Evolutionary conservation across 1,140 invertebrate genomes (phyloP), one percentile per base, ranked within the genome.

Genomic region (Acromyrmex charruanus): DNA sequence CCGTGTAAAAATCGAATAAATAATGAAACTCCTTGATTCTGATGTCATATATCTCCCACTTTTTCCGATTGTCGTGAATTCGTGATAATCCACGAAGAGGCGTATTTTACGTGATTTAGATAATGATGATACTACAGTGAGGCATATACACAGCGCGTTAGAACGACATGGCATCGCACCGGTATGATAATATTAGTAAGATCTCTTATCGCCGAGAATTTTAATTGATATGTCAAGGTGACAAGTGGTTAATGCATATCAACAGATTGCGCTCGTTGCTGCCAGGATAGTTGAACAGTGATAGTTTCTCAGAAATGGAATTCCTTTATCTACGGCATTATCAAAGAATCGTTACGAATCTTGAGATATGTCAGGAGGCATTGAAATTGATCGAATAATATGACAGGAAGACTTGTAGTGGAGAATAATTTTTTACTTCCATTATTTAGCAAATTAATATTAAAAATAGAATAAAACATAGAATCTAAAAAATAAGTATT

Each of bases 181-280:
- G 66, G 59, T 84, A 82, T 77, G 86, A 89, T 87, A 87, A 80
- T 87, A 85, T 87, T 85, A 79, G 71, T 85, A 77, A 58, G 86
- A 85, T 74, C 16, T 51, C 72, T 77, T 89, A 87, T 89, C 80
- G 58, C 18, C 18, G 59, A 87, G 80, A 85, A 87, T 87, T 89
- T 87, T 89, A 89, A 89, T 89, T 87, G 88, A 89, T 87, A 87
- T 79, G 86, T 89, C 88, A 89, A 25, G 59, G 55, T 89, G 88
- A 89, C 88, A 89, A 89, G 88, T 85, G 86, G 86, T 81, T 89
- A 89, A 89, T 87, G 79, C 61, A 81, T 77, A 59, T 77, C 81
- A 66, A 39, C 44, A 21, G 55, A 21, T 18, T 49, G 53, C 55
- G 25, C 49, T 68, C 53, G 21, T 71, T 31, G 39, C 71, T 74